A percentile compares a stretch with the other conserved stretches of the same genome.
Conservation (phyloP, 2,797 vertebrate genomes). For the Smutsia temminckii region DNA sequence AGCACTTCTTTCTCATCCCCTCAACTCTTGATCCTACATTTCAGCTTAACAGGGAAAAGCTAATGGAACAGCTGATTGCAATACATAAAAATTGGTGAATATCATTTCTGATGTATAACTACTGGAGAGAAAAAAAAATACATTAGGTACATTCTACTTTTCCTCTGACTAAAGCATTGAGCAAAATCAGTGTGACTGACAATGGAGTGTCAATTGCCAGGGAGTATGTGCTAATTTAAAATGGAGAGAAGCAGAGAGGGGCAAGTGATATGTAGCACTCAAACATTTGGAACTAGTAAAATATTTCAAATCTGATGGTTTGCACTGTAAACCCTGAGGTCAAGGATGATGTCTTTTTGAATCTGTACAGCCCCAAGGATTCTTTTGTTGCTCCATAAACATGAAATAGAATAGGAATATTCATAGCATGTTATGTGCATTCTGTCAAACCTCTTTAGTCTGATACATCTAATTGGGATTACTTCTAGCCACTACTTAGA, state of each 20-base stretch:
- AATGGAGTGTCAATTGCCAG: background rate
- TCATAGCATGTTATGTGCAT: slow-evolving; percentile 4
- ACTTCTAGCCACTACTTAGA: background rate
- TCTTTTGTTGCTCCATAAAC: background rate
- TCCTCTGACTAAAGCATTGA: background rate
- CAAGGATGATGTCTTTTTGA: slow-evolving; percentile 45
- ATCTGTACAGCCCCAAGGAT: slow-evolving; percentile 13
- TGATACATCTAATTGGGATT: slow-evolving; percentile 32
- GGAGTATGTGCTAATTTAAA: slow-evolving; percentile 50
- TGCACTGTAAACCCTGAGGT: slow-evolving; percentile 55
- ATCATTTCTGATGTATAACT: slow-evolving; percentile 19
- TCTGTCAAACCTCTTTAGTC: slow-evolving; percentile 52
- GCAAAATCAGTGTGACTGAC: background rate
- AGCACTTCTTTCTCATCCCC: background rate
- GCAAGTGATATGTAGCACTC: background rate
- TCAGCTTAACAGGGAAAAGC: slow-evolving; percentile 10
- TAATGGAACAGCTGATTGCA: slow-evolving; percentile 22
- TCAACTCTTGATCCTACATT: background rate
- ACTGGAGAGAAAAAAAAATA: slow-evolving; percentile 8
- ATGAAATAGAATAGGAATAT: slow-evolving; percentile 61
- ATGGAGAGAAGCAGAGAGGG: slow-evolving; percentile 16
- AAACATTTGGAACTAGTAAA: slow-evolving; percentile 1
- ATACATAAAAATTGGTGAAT: background rate
- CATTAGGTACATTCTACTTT: slow-evolving; percentile 11
- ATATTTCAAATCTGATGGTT: slow-evolving; percentile 31